Evolutionary conservation across 2,113 vertebrate species (phyloP).

Genomic region (Laticauda colubrina): DNA sequence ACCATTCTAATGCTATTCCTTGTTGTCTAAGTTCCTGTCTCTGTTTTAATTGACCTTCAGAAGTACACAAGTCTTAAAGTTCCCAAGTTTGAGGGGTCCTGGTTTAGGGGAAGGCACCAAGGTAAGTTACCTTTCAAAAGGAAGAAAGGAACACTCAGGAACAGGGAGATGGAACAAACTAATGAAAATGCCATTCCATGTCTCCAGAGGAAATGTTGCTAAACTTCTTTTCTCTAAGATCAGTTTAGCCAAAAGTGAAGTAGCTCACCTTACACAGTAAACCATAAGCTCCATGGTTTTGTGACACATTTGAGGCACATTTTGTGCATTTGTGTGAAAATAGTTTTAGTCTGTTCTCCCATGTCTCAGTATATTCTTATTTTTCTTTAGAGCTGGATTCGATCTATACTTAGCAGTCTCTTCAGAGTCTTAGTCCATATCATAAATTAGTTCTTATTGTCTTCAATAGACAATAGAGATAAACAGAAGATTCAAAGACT

Average conservation of each 20-base stretch:
- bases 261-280: neutral
- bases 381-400: neutral
- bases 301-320: neutral
- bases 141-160: neutral
- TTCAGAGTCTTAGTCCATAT: neutral
- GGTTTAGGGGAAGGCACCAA: neutral
- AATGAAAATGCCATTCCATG: neutral
- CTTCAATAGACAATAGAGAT: neutral
- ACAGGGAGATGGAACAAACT: neutral
- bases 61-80: no score
- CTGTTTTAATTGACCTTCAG: no score
- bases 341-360: neutral
- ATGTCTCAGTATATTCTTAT: neutral
- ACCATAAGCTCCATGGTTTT: neutral
- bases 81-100: no score
- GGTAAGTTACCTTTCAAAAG: neutral
- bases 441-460: neutral
- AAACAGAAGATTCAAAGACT: neutral
- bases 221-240: neutral
- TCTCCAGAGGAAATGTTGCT: neutral
- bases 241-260: neutral
- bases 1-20: no score
- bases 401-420: neutral
- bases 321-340: neutral
- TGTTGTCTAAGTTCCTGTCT: no score